Percentiles rank a stretch among this genome's conserved stretches.
Evolutionary conservation across 2,797 vertebrate genomes (phyloP).

Genomic region (Typhlichthys eigenmanni): DNA sequence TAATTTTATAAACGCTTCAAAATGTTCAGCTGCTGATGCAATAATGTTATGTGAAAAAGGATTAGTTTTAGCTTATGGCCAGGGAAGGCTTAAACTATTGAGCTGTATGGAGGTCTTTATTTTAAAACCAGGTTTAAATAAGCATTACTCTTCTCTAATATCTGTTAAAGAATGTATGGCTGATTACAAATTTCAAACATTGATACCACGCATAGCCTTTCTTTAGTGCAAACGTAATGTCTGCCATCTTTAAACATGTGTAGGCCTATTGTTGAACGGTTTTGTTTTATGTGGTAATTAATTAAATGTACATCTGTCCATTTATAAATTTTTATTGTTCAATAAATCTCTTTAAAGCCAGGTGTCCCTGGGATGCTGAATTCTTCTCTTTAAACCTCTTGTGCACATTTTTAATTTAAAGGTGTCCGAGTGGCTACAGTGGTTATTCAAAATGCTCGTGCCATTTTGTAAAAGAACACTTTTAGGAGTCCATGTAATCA

Average conservation of each 20-base stretch:
- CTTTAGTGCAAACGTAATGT: constrained; percentile 55
- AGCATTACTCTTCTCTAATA: constrained; percentile 77
- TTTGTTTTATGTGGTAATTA: constrained; percentile 44
- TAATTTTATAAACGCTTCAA: constrained; percentile 81
- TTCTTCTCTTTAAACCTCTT: constrained; percentile 56
- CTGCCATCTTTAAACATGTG: constrained; percentile 35
- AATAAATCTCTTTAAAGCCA: constrained; percentile 75
- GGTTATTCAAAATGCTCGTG: constrained; percentile 20
- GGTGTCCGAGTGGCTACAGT: constrained; percentile 8
- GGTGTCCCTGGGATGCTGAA: constrained; percentile 39
- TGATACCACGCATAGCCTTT: constrained; percentile 42
- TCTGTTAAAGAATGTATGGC: constrained; percentile 70
- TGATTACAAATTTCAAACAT: constrained; percentile 47
- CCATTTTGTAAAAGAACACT: constrained; percentile 34
- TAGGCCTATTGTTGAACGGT: constrained; percentile 29
- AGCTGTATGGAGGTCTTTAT: constrained; percentile 77
- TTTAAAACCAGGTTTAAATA: constrained; percentile 76
- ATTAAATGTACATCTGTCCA: constrained; percentile 46
- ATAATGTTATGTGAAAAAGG: constrained; percentile 77
- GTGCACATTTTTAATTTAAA: constrained; percentile 33
- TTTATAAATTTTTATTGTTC: constrained; percentile 62
- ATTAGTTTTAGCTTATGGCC: constrained; percentile 76
- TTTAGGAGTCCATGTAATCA: constrained; percentile 31
- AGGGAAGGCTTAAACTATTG: constrained; percentile 75
- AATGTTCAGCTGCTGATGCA: constrained; percentile 74